Percentiles rank a stretch among this genome's conserved stretches.
These are phyloP conservation scores for Apis mellifera DNA, from an alignment of 1,140 invertebrate genomes.

Conservation along the genomic window Amel_HAv3.1 CM009933.2:8809501-8810000, in stretches of 20 bases:
- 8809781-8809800: neutral
- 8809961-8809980: neutral
- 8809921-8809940: neutral
- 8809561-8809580: too few species aligned
- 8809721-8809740: too few species aligned
- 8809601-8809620: too few species aligned
- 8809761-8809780: neutral
- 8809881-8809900: neutral
- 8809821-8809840: neutral
- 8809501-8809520: too few species aligned
- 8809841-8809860: neutral
- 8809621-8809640: too few species aligned
- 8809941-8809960: neutral
- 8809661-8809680: too few species aligned
- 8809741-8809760: neutral
- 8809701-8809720: too few species aligned
- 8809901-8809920: neutral
- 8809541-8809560: too few species aligned
- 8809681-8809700: too few species aligned
- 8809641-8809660: too few species aligned
- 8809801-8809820: neutral
- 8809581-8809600: too few species aligned
- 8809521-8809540: too few species aligned
- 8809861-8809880: neutral
- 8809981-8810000: constrained; percentile 8